Evolutionary conservation across 2,888 invertebrate genomes (phyloP).

Genomic region (Idaea dimidiata): DNA sequence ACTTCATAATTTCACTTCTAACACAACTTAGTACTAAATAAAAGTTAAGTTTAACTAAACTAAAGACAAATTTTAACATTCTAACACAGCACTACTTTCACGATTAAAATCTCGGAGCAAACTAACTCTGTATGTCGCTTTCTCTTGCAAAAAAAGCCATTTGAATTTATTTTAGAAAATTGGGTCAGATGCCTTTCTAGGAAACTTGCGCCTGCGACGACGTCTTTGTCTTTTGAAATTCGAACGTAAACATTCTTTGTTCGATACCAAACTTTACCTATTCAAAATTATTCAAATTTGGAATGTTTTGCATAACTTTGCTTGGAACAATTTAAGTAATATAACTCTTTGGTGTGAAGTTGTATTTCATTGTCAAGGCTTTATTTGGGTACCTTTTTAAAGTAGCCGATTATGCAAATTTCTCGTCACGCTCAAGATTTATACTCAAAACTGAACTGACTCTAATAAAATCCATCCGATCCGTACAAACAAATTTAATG

Average conservation of each 20-base stretch:
- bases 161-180: constrained; percentile 74
- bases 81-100: constrained; percentile 59
- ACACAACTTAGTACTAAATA: constrained; percentile 41
- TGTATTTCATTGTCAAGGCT: neutral
- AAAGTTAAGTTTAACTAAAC: constrained; percentile 39
- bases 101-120: constrained; percentile 53
- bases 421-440: no score
- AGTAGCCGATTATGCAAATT: neutral
- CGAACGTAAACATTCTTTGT: constrained; percentile 27
- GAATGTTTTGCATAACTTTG: constrained; percentile 21
- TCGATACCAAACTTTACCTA: constrained; percentile 8
- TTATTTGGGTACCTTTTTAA: neutral
- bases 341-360: neutral
- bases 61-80: constrained; percentile 36
- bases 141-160: constrained; percentile 75
- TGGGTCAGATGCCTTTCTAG: constrained; percentile 64
- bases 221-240: constrained; percentile 19
- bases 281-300: constrained; percentile 21
- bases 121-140: constrained; percentile 61
- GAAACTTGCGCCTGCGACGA: constrained; percentile 45
- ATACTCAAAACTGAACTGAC: no score
- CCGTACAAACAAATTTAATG: no score
- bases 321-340: neutral
- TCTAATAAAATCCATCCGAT: no score
- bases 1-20: constrained; percentile 32